Conservation (phyloP, 2,113 vertebrate genomes). For the Piprites chloris region DNA sequence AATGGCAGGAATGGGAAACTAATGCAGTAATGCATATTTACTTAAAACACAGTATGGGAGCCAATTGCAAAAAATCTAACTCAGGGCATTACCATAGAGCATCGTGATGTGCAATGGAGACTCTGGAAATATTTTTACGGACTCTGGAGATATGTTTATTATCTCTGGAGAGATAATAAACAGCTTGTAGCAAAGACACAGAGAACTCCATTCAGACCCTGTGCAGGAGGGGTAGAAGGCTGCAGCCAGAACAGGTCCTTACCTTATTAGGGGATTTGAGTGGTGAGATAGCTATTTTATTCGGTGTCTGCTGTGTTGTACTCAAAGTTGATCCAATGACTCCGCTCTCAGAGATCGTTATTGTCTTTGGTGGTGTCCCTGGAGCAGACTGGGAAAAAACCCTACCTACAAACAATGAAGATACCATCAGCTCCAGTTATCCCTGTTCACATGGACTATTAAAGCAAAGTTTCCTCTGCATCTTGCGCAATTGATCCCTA, state of each 20-base stretch:
- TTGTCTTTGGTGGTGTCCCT: constrained; percentile 86
- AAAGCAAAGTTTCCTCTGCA: background rate
- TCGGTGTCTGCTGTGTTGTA: constrained; percentile 83
- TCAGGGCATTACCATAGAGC: background rate
- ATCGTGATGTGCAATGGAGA: background rate
- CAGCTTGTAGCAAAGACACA: background rate
- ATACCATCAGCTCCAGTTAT: constrained; percentile 37
- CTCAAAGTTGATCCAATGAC: constrained; percentile 80
- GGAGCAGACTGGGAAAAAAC: constrained; percentile 88
- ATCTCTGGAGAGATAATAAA: background rate
- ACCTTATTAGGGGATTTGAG: constrained; percentile 98
- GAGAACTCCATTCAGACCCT: background rate
- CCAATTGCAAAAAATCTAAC: background rate
- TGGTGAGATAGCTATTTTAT: constrained; percentile 97
- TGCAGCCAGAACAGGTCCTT: constrained; percentile 24
- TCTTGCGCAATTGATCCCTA: background rate
- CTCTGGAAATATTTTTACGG: background rate
- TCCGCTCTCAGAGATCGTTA: constrained; percentile 85
- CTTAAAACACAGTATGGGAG: background rate
- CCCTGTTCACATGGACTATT: background rate
- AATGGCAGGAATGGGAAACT: background rate
- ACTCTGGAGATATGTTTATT: background rate
- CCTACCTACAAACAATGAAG: constrained; percentile 78
- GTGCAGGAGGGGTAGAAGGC: background rate
- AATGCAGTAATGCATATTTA: background rate